Evolutionary conservation across 2,888 invertebrate species (phyloP).

Genomic region (Seladonia tumulorum): DNA sequence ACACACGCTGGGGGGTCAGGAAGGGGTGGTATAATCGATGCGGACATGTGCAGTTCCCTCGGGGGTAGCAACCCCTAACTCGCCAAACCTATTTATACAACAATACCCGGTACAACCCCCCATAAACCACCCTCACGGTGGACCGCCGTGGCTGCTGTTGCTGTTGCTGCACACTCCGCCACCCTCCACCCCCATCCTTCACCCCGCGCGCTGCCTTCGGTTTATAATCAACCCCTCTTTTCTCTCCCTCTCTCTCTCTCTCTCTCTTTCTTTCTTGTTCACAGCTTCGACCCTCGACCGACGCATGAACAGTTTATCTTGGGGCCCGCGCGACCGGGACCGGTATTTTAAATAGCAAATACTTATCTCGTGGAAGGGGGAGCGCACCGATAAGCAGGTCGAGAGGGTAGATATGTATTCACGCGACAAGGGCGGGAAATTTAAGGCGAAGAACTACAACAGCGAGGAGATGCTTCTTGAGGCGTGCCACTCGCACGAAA

Average conservation of each 20-base stretch:
- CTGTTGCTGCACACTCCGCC: constrained; percentile 70
- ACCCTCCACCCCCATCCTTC: constrained; percentile 58
- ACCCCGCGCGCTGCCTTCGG: constrained; percentile 66
- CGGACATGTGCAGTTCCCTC: constrained; percentile 84
- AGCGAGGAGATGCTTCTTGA: constrained; percentile 26
- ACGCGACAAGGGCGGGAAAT: constrained; percentile 55
- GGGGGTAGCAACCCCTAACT: constrained; percentile 84
- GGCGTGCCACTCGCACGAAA: not conserved
- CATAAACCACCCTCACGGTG: constrained; percentile 82
- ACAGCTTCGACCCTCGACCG: constrained; percentile 64
- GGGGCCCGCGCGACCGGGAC: constrained; percentile 72
- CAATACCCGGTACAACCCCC: constrained; percentile 83
- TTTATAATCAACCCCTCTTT: constrained; percentile 81
- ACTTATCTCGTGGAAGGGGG: constrained; percentile 73
- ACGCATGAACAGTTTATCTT: constrained; percentile 81
- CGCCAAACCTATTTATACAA: constrained; percentile 85
- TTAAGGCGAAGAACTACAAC: constrained; percentile 37
- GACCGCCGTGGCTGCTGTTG: constrained; percentile 77
- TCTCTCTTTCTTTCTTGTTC: constrained; percentile 38
- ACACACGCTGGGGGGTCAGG: constrained; percentile 48
- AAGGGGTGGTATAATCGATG: constrained; percentile 82
- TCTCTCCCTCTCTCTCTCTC: not conserved
- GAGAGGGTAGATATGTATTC: constrained; percentile 62
- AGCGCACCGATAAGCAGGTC: constrained; percentile 66
- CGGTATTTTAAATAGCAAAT: constrained; percentile 83